Percentiles rank a stretch among this genome's conserved stretches.
phyloP scores from a whole-genome alignment of 2,888 invertebrate genomes.

The Hyposoter dolosus region DNA sequence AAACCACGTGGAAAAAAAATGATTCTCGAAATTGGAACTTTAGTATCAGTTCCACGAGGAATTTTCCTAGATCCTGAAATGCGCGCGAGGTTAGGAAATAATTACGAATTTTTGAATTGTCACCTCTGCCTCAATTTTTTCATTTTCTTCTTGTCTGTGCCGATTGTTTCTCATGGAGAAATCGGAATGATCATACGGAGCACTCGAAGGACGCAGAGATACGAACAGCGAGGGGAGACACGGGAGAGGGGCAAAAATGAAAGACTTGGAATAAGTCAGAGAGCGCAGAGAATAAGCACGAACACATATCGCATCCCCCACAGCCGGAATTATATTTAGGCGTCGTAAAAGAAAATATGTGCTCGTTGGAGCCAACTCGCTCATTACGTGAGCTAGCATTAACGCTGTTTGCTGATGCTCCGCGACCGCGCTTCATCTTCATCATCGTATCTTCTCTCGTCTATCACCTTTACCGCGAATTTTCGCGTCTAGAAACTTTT shows the following conservation, averaged over 20 bases:
- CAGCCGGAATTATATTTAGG: conserved; percentile 84
- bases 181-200: neutral
- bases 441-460: conserved; percentile 47
- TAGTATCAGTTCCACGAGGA: too few species aligned
- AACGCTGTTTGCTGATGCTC: conserved; percentile 74
- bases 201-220: neutral
- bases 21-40: too few species aligned
- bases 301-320: conserved; percentile 60
- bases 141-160: neutral
- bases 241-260: neutral
- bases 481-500: conserved; percentile 28
- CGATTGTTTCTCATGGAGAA: conserved; percentile 38
- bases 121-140: neutral
- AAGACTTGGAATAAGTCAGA: conserved; percentile 5
- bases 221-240: neutral
- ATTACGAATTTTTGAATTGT: conserved; percentile 35
- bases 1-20: neutral
- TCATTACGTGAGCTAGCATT: conserved; percentile 84
- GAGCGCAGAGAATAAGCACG: conserved; percentile 38
- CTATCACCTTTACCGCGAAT: conserved; percentile 23
- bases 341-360: conserved; percentile 84
- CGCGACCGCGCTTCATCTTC: conserved; percentile 20
- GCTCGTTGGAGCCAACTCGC: conserved; percentile 84
- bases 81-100: neutral
- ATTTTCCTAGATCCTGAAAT: too few species aligned